Evolutionary conservation across 2,888 invertebrate species (phyloP), one percentile per base, ranked within the genome.

Genomic region (Agriotes lineatus): DNA sequence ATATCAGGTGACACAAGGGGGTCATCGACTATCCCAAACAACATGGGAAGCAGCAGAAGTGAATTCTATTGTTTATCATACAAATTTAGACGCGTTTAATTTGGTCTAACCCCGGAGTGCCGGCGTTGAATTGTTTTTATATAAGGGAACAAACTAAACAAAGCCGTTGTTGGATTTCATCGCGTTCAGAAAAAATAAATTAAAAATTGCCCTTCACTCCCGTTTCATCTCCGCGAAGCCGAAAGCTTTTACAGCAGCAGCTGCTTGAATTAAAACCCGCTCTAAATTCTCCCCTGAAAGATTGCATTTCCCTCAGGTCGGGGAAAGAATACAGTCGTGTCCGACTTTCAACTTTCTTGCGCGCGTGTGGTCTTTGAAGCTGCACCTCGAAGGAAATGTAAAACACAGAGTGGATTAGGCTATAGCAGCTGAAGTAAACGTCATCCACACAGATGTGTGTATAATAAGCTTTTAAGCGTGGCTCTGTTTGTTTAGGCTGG

Each of bases 381-480:
- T 10, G 22, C 12, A 22, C 12, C 25, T 54, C 52, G 54, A 56
- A 61, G 60, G 61, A 69, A 70, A 70, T 39, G 60, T 52, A 45
- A 70, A 67, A 30, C 25, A 45, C 59, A 45, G 20, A 63, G 58
- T 48, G 33, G 58, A 56, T 62, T 62, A 56, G 57, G 44, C 56
- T 58, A 14, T 6, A 42, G 52, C 62, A 56, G 52, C 50, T 52
- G 65, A 54, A 52, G 54, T 44, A 14, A 50, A 48, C 45, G 42
- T 61, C 60, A 60, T 54, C 52, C 48, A 67, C 60, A 67, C 72
- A 72, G 72, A 72, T 72, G 52, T 39, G 72, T 68, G 68, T 66
- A 66, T 68, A 72, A 68, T 70, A 68, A 59, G 67, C 66, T 70
- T 70, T 70, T 68, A 64, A 72, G 70, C 70, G 72, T 70, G 72